A percentile compares a stretch with the other conserved stretches of the same genome.
These are phyloP conservation scores for Ornithorhynchus anatinus DNA, from an alignment of 2,113 vertebrate species.

Conservation along the genomic window DNA sequence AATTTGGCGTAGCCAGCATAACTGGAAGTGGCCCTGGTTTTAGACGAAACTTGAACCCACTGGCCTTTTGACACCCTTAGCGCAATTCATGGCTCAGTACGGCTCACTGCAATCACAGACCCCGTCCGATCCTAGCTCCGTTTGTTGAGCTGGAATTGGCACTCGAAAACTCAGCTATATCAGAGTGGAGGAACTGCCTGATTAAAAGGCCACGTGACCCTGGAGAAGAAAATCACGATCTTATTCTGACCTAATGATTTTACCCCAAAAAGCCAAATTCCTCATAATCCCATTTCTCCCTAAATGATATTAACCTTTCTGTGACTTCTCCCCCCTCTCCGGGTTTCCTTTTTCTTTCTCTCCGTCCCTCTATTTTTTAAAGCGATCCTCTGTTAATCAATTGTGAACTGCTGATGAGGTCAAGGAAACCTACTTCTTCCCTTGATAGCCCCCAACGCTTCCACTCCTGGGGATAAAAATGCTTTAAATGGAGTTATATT, in stretches of 20 bases:
- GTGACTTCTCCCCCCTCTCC: constrained; percentile 69
- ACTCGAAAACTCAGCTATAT: constrained; percentile 14
- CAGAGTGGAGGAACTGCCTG: constrained; percentile 67
- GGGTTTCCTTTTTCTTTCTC: constrained; percentile 42
- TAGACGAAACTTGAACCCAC: neutral
- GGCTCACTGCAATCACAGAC: neutral
- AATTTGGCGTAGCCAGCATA: too few species aligned
- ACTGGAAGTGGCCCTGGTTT: too few species aligned
- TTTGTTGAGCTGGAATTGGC: constrained; percentile 8
- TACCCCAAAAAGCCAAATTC: constrained; percentile 87
- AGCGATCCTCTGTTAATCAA: constrained; percentile 90
- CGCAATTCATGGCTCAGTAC: neutral
- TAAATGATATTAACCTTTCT: constrained; percentile 83
- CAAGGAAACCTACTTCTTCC: constrained; percentile 85
- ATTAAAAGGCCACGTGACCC: constrained; percentile 76
- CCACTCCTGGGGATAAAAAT: constrained; percentile 85
- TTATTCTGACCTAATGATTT: constrained; percentile 83
- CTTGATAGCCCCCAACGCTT: constrained; percentile 82
- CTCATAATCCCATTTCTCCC: constrained; percentile 83
- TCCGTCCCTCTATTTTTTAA: constrained; percentile 62
- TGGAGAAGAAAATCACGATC: constrained; percentile 81
- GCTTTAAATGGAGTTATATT: constrained; percentile 94
- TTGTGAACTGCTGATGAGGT: constrained; percentile 91
- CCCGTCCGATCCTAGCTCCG: neutral
- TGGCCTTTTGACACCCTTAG: neutral